Base-by-base conservation (phyloP, 2,113 vertebrate species). In the Amphiprion ocellaris region DNA sequence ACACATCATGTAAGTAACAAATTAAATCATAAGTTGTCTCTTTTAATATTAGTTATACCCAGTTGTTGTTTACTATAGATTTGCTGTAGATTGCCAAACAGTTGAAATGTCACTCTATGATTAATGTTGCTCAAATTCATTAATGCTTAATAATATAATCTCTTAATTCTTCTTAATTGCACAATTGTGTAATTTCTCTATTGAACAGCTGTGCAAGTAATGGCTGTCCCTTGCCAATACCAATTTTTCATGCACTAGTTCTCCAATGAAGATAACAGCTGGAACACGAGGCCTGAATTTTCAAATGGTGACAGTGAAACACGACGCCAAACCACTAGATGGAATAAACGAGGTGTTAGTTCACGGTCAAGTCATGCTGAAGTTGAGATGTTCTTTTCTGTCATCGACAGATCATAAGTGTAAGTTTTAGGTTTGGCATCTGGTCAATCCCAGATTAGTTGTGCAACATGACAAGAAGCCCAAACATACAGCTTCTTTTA, bases 241-340 rank as follows among this genome's bases (percentile, higher is more conserved):
- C 24, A 68, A 68, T 55, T 17, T 79, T 33, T 24, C 28, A 52
- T 16, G 37, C 33, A 14, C 33, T 52, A 0, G n/a, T 21, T 46
- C 74, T 54, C 68, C 30, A n/a, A 10, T 41, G 17, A 23, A 33
- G 37, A 47, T 44, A 74, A 69, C 52, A 9, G 11, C 41, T 72
- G 61, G 28, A 69, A 73, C 80, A 46, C 60, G 73, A 56, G 11
- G 12, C 59, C 53, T 61, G 30, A 15, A 50, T 68, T 53, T 55
- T 47, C 15, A 0, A 56, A 58, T 58, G 16, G 39, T 59, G 60
- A 70, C 41, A 60, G 47, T 39, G 30, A 69, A 87, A 64, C 53
- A 23, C n/a, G 16, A 69, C 53, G 44, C 53, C 64, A 50, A 74
- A 44, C 41, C 41, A 4, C 41, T 15, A 44, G 14, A 15, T 58